Base-by-base conservation (phyloP, 2,113 vertebrate species). In the Chrysochloris asiatica region DNA sequence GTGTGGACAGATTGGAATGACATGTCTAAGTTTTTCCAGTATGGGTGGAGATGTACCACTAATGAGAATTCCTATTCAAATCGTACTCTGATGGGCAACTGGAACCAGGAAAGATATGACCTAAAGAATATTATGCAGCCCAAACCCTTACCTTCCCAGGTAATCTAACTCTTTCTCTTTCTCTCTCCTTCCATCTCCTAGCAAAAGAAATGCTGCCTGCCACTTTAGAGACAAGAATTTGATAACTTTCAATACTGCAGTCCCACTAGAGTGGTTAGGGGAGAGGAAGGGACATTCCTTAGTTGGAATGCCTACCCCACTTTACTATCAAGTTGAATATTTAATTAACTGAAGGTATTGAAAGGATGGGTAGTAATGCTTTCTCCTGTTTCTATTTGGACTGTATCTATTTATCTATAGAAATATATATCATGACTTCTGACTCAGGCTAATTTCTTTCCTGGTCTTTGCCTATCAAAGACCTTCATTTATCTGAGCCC, bases 41-140 rank as follows among this genome's bases (percentile, higher is more conserved):
- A 96, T 26, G 98, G 98, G 69, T 98, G 98, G 98, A 96, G 98
- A 85, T 97, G 97, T 47, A 96, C 92, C 61, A 98, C 97, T 75
- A 97, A 96, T 41, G 97, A 98, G 86, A 96, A 98, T 75, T 67
- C 95, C 24, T 98, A 97, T 76, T 95, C 96, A 1, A 43, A 75
- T 13, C 75, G 61, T 73, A 98, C 97, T 11, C 96, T 98, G 19
- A 89, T 96, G 7, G 98, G 97, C 33, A 98, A 98, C 95, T 98
- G 98, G 98, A 97, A 96, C 22, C 97, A 98, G 81, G 96, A 98
- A 84, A 95, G 92, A 47, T 97, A 95, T 3, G 93, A 98, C 80
- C 79, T 97, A 45, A 73, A 77, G 78, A 95, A 92, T 65, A 89
- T 94, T 1, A 65, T 96, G 36, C 93, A 96, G 56, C 97, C 97